Percentiles rank a stretch among this genome's conserved stretches.
Evolutionary conservation across 1,140 invertebrate species (phyloP).

Genomic region (Magallana gigas): DNA sequence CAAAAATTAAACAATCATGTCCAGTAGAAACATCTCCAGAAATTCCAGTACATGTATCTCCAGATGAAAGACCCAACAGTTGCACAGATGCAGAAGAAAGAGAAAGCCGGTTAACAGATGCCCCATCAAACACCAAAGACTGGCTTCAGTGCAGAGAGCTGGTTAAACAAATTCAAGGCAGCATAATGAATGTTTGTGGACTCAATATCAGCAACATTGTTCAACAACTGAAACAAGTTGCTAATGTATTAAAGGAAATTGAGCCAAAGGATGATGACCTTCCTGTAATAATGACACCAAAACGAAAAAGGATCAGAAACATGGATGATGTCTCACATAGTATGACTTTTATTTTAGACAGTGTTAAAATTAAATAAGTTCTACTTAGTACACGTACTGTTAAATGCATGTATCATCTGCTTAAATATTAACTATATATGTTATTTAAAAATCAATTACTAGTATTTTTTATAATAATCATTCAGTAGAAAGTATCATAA

Average conservation of each 20-base stretch:
- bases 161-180: not conserved
- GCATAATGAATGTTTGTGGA: slow-evolving; percentile 15
- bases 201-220: slow-evolving; percentile 17
- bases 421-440: not conserved
- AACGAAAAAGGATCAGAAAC: slow-evolving; percentile 10
- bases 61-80: not conserved
- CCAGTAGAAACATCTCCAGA: not conserved
- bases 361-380: slow-evolving; percentile 21
- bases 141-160: slow-evolving; percentile 22
- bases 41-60: not conserved
- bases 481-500: slow-evolving; percentile 12
- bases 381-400: not conserved
- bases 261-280: slow-evolving; percentile 7
- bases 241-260: slow-evolving; percentile 5
- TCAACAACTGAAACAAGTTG: slow-evolving; percentile 16
- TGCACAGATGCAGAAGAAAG: not conserved
- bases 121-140: not conserved
- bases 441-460: not conserved
- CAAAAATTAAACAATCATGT: not conserved
- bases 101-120: slow-evolving; percentile 2
- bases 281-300: not conserved
- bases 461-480: slow-evolving; percentile 9
- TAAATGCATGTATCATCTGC: not conserved
- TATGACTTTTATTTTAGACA: slow-evolving; percentile 28
- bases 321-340: slow-evolving; percentile 10